Conservation (phyloP, 2,888 invertebrate species). For the Sphecodes monilicornis region DNA sequence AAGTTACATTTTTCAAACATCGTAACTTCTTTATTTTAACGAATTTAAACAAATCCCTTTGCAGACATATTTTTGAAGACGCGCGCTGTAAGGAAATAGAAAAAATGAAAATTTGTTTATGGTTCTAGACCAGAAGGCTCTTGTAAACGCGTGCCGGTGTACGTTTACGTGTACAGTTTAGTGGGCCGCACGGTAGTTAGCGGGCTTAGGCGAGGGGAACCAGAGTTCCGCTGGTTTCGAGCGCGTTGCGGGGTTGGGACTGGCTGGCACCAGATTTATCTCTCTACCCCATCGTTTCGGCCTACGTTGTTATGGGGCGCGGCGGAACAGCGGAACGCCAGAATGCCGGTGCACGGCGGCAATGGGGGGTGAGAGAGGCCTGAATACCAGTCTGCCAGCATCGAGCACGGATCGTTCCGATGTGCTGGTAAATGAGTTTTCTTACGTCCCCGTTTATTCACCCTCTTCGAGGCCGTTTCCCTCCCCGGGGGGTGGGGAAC, state of each 20-base stretch:
- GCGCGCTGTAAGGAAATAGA: background rate
- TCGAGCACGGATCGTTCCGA: conserved; percentile 49
- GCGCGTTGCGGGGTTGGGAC: conserved; percentile 52
- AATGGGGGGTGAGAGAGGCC: conserved; percentile 9
- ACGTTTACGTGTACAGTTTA: conserved; percentile 58
- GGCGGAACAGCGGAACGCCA: conserved; percentile 58
- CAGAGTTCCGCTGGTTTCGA: conserved; percentile 49
- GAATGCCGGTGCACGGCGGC: conserved; percentile 45
- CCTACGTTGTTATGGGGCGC: conserved; percentile 71
- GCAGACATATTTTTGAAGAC: background rate
- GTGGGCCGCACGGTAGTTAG: conserved; percentile 61
- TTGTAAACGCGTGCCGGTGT: conserved; percentile 22
- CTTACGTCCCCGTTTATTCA: conserved; percentile 39
- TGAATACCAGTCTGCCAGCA: conserved; percentile 30
- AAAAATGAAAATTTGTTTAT: background rate
- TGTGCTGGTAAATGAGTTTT: conserved; percentile 66
- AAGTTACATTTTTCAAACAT: too few species aligned
- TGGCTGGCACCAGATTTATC: conserved; percentile 70
- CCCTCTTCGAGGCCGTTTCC: conserved; percentile 3
- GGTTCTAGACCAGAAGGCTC: background rate
- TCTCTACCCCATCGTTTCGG: conserved; percentile 76
- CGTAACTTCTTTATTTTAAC: background rate
- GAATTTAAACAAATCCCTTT: background rate
- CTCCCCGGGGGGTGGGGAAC: background rate
- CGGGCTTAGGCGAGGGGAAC: conserved; percentile 49